These are phyloP conservation scores for Chalcosyrphus nemorum DNA, from an alignment of 2,888 invertebrate species.

Conservation along the genomic window DNA sequence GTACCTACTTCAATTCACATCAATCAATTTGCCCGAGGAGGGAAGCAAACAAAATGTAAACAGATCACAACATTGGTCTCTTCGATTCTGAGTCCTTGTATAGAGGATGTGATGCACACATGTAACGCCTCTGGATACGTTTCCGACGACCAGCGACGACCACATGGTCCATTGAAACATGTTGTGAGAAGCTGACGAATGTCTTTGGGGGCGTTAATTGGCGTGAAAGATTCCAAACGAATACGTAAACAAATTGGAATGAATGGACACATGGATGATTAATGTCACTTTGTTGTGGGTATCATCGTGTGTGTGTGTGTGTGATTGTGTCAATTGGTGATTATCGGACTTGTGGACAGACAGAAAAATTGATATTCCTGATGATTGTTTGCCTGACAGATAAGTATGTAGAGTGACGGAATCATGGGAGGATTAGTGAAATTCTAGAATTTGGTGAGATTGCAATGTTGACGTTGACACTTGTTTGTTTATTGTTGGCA, in stretches of 20 bases:
- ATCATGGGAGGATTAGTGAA: conserved; percentile 13
- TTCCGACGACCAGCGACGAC: conserved; percentile 28
- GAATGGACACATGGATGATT: conserved; percentile 59
- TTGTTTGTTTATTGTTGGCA: conserved; percentile 40
- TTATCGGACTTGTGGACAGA: conserved; percentile 17
- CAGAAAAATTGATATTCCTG: conserved; percentile 52
- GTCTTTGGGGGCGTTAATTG: conserved; percentile 70
- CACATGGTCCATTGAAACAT: not conserved
- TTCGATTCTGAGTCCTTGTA: conserved; percentile 7
- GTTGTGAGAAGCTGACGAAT: conserved; percentile 58
- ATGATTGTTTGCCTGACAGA: conserved; percentile 49
- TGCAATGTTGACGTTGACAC: conserved; percentile 36
- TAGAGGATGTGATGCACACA: conserved; percentile 50
- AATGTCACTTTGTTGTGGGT: conserved; percentile 51
- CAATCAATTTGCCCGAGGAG: conserved; percentile 59
- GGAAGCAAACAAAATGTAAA: conserved; percentile 64
- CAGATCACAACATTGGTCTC: conserved; percentile 64
- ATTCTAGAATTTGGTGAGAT: not conserved
- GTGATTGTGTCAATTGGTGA: conserved; percentile 54
- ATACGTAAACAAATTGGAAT: conserved; percentile 65
- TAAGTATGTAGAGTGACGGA: not conserved
- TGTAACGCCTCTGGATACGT: conserved; percentile 55
- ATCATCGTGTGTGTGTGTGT: not conserved
- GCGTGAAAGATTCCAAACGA: conserved; percentile 57
- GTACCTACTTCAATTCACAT: conserved; percentile 62